Conservation (phyloP, 2,113 vertebrate species). For the Pholis gunnellus region DNA sequence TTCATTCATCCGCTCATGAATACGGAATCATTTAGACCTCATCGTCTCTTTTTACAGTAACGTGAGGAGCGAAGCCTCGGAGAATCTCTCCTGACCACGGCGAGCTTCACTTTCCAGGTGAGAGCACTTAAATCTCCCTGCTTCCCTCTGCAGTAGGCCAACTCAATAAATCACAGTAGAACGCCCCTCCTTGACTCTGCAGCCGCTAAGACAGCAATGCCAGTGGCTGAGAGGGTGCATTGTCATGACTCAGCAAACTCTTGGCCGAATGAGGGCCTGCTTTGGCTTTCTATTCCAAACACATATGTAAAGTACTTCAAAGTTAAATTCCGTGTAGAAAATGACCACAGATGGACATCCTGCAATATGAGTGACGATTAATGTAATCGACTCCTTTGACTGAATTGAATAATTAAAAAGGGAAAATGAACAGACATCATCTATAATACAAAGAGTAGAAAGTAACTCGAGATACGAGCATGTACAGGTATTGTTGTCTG, state of each 20-base stretch:
- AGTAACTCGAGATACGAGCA: slow-evolving; percentile 72
- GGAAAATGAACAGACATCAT: slow-evolving; percentile 73
- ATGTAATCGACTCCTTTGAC: slow-evolving; percentile 49
- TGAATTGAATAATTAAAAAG: slow-evolving; percentile 70
- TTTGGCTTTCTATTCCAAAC: slow-evolving; percentile 30
- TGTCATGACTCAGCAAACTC: slow-evolving; percentile 71
- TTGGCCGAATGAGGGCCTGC: slow-evolving; percentile 16
- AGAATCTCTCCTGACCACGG: slow-evolving; percentile 60
- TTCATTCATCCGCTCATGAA: slow-evolving; percentile 80
- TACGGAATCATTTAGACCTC: slow-evolving; percentile 78
- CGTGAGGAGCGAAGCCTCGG: slow-evolving; percentile 67
- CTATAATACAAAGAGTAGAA: slow-evolving; percentile 77
- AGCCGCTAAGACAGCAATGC: slow-evolving; percentile 57
- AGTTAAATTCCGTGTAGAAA: background rate
- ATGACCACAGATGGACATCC: background rate
- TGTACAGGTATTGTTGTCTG: slow-evolving; percentile 63
- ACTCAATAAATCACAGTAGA: slow-evolving; percentile 77
- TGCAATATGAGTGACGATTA: slow-evolving; percentile 39
- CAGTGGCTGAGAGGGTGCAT: slow-evolving; percentile 58
- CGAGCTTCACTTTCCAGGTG: slow-evolving; percentile 72
- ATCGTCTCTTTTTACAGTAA: slow-evolving; percentile 72
- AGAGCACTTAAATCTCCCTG: slow-evolving; percentile 75
- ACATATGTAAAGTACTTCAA: background rate
- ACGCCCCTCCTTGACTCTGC: slow-evolving; percentile 59
- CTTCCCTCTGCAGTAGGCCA: slow-evolving; percentile 67